These are phyloP conservation scores for Proctacanthus coquilletti DNA, from an alignment of 1,140 invertebrate genomes.

Conservation along the genomic window DNA sequence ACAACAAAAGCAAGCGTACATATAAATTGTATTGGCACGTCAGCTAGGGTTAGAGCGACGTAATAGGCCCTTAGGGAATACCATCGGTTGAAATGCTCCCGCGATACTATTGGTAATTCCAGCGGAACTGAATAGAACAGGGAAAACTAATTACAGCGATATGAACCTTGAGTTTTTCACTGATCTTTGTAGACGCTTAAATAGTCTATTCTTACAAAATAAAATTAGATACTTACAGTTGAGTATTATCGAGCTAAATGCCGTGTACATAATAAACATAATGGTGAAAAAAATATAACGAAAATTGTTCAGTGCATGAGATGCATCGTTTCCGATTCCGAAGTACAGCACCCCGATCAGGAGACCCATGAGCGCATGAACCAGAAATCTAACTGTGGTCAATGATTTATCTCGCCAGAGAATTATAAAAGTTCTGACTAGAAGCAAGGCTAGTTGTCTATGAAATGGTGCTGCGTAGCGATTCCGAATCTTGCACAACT, in stretches of 20 bases:
- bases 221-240: constrained; percentile 53
- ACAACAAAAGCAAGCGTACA: constrained; percentile 58
- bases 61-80: constrained; percentile 84
- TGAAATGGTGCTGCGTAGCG: constrained; percentile 44
- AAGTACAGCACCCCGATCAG: constrained; percentile 66
- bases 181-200: no score
- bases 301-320: constrained; percentile 55
- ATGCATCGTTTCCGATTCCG: constrained; percentile 63
- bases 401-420: constrained; percentile 36
- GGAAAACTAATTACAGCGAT: no score
- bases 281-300: constrained; percentile 66
- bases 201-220: no score
- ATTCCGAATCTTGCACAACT: constrained; percentile 22
- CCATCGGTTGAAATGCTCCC: constrained; percentile 88
- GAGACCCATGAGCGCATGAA: constrained; percentile 59
- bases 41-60: constrained; percentile 66
- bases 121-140: constrained; percentile 59
- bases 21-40: constrained; percentile 69
- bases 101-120: constrained; percentile 65
- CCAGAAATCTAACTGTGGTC: constrained; percentile 56
- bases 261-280: constrained; percentile 75
- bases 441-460: constrained; percentile 46
- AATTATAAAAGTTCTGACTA: constrained; percentile 44
- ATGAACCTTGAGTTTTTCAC: no score
- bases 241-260: constrained; percentile 72